phyloP scores from a whole-genome alignment of 1,140 invertebrate genomes.

The Ridgeia piscesae region DNA sequence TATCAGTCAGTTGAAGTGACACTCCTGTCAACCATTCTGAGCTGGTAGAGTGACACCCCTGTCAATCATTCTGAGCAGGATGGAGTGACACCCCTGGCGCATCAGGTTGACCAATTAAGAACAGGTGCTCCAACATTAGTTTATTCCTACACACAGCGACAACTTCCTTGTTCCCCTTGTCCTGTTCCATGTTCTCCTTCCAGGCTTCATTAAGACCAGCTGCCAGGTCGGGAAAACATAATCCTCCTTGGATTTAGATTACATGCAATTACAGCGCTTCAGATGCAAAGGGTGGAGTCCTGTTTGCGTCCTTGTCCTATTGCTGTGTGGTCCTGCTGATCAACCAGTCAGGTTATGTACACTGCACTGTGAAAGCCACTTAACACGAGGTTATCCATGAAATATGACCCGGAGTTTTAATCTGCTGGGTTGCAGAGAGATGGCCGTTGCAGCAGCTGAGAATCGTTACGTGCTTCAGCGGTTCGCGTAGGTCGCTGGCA shows the following conservation, averaged over 20 bases:
- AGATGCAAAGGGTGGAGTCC: not conserved
- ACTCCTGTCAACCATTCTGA: not conserved
- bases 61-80: not conserved
- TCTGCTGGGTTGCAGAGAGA: not conserved
- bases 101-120: not conserved
- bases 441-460: not conserved
- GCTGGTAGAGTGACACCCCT: not conserved
- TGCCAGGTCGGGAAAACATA: not conserved
- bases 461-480: not conserved
- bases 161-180: not conserved
- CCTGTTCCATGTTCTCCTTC: not conserved
- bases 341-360: not conserved
- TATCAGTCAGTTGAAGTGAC: not conserved
- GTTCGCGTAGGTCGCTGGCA: not conserved
- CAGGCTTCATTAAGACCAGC: not conserved
- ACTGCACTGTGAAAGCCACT: slow-evolving; percentile 3
- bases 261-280: not conserved
- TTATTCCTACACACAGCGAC: not conserved
- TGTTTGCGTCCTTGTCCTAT: not conserved
- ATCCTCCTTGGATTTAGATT: slow-evolving; percentile 1
- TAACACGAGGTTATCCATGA: not conserved
- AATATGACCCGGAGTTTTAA: not conserved
- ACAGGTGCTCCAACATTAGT: not conserved
- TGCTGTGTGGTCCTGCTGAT: not conserved
- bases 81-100: not conserved